Conservation (phyloP, 2,797 vertebrate species). For the Catamblyrhynchus diadema region DNA sequence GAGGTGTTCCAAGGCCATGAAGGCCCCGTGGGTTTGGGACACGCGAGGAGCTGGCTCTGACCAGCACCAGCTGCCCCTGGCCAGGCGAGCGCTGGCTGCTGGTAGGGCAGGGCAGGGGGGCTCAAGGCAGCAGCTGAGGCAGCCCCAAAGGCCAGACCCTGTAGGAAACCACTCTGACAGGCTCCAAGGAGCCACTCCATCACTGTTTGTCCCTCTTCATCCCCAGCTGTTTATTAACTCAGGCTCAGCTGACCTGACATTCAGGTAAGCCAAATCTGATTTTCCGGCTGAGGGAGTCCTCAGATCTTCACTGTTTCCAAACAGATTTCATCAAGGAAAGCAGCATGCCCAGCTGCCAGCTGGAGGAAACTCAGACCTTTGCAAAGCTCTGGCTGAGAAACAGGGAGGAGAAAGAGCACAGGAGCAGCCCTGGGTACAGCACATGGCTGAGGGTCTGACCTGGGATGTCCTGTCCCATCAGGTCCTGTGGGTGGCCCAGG, state of each 20-base stretch:
- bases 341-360: not conserved
- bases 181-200: not conserved
- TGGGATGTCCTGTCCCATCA: not conserved
- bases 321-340: not conserved
- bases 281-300: not conserved
- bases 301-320: not conserved
- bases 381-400: not conserved
- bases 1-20: not conserved
- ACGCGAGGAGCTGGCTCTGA: accelerated
- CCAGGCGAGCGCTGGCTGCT: accelerated
- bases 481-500: accelerated
- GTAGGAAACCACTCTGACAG: not conserved
- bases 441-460: not conserved
- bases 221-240: not conserved
- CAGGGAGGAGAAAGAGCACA: not conserved
- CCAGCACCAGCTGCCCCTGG: not conserved
- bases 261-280: not conserved
- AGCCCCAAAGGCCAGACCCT: not conserved
- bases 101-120: not conserved
- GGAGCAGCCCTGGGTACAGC: not conserved
- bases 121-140: accelerated
- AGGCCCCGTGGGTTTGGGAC: not conserved
- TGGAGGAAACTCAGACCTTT: not conserved
- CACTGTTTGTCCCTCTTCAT: not conserved
- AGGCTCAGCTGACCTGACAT: not conserved